Base-by-base conservation (phyloP, 2,888 invertebrate genomes). In the Apamea anceps region DNA sequence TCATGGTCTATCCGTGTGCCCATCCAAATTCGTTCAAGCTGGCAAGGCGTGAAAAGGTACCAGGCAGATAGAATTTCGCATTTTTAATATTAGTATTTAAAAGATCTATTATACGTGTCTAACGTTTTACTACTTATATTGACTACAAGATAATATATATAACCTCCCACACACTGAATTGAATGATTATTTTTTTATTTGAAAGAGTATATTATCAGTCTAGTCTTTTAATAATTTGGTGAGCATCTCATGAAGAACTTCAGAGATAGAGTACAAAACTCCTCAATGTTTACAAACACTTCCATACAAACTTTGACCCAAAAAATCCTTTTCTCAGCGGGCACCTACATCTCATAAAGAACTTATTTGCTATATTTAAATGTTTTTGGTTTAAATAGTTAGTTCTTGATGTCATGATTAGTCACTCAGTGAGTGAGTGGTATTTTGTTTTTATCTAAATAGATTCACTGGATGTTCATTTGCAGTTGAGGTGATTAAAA, bases 261-360 rank as follows among this genome's bases (percentile, higher is more conserved):
- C 1, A 0, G 15, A 60, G 37, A 12, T 18, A 37, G 18, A n/a
- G 15, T 42, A 12, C 21, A 37, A 57, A 72, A 57, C n/a, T n/a
- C 18, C 2, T 62, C 21, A n/a, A 72, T 72, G 62, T 72, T 62
- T 62, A 72, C 62, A 72, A 62, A 72, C 21, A 72, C 62, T 72
- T 57, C 37, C n/a, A 42, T n/a, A 57, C 18, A 37, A 37, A 60
- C 18, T 72, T 37, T 42, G 21, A 28, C 13, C 18, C 2, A n/a
- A 37, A 48, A 15, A 37, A 6, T 18, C 37, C 3, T 37, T 18
- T 54, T 72, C 57, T 57, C 18, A 18, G 6, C 1, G 15, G 32
- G 10, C 25, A 54, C 21, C 28, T 51, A 51, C 54, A 37, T 54
- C 4, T 6, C 57, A 3, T 18, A 72, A 12, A 37, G 0, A n/a